phyloP scores from a whole-genome alignment of 2,888 invertebrate genomes.

The Cephus pulcher region DNA sequence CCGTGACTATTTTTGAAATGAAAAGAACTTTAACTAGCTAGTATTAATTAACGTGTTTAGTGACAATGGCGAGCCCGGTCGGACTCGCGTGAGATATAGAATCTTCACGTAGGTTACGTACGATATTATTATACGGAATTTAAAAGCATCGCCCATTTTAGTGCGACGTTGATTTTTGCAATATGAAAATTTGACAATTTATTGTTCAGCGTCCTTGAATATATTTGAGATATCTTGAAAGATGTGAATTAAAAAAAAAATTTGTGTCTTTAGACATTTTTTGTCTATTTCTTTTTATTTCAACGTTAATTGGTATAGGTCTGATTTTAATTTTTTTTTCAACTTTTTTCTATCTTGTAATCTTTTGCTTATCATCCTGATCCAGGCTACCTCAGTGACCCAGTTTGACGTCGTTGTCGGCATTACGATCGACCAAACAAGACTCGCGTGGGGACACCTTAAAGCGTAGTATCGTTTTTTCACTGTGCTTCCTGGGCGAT shows the following conservation, averaged over 20 bases:
- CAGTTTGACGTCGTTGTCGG: conserved; percentile 11
- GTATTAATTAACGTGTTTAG: not conserved
- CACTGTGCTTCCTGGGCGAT: not conserved
- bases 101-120: not conserved
- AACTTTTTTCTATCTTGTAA: not conserved
- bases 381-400: conserved; percentile 6
- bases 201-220: not conserved
- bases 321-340: not conserved
- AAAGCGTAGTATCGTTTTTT: not conserved
- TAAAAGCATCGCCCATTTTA: not conserved
- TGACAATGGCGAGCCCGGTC: not conserved
- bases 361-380: not conserved
- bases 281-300: not conserved
- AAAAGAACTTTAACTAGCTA: not conserved
- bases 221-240: not conserved
- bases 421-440: conserved; percentile 25
- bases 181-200: not conserved
- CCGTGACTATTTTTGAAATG: no score
- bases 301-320: not conserved
- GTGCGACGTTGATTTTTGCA: not conserved
- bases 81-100: not conserved
- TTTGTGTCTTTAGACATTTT: not conserved
- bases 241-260: not conserved
- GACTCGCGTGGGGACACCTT: not conserved
- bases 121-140: not conserved